Conservation (phyloP, 1,140 invertebrate genomes). For the Pogonomyrmex californicus region DNA sequence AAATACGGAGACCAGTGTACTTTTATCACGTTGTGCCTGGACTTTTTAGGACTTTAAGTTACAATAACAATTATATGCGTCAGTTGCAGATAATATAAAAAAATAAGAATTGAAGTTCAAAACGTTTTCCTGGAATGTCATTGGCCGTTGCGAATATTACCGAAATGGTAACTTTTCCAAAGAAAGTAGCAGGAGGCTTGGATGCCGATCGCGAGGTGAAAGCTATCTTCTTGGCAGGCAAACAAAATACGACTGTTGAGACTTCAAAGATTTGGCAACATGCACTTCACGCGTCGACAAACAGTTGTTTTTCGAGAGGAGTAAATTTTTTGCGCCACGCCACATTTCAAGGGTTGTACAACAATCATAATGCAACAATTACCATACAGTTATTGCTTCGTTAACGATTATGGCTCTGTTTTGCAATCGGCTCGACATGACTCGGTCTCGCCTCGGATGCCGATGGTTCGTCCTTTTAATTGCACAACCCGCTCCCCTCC, state of each 20-base stretch:
- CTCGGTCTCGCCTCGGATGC: no score
- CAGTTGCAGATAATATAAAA: not conserved
- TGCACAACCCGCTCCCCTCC: not conserved
- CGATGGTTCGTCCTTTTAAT: not conserved
- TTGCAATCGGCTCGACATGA: not conserved
- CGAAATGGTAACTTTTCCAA: constrained; percentile 27
- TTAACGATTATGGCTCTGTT: not conserved
- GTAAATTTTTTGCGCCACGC: not conserved
- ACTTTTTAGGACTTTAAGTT: not conserved
- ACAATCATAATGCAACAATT: constrained; percentile 20
- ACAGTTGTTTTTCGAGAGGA: not conserved
- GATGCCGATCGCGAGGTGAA: constrained; percentile 20
- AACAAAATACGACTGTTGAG: not conserved
- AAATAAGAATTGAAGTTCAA: no score
- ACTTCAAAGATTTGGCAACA: constrained; percentile 44
- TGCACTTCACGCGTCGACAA: not conserved
- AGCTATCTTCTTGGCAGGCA: constrained; percentile 15
- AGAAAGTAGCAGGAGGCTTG: not conserved
- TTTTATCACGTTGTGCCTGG: not conserved
- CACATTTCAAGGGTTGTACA: not conserved
- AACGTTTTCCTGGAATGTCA: not conserved
- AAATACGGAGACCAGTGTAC: not conserved
- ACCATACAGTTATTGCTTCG: constrained; percentile 1
- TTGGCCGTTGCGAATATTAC: not conserved
- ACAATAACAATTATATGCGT: not conserved